Evolutionary conservation across 1,140 invertebrate genomes (phyloP).

Genomic region (Dendroctonus valens): DNA sequence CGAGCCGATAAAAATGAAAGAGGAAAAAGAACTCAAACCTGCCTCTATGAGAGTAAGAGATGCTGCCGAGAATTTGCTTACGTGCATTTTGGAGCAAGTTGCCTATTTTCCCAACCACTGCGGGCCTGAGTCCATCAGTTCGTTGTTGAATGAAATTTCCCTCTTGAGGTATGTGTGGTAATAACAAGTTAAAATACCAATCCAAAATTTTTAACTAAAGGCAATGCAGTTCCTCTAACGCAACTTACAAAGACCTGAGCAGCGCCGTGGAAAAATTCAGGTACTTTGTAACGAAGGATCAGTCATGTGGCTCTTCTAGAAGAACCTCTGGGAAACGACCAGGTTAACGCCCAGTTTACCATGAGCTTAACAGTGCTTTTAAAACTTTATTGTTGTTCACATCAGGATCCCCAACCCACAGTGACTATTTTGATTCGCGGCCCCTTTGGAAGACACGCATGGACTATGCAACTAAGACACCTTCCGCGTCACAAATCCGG

Average conservation of each 20-base stretch:
- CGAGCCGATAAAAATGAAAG: slow-evolving; percentile 88
- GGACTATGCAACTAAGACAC: slow-evolving; percentile 87
- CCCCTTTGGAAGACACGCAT: slow-evolving; percentile 90
- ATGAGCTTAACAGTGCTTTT: slow-evolving; percentile 10
- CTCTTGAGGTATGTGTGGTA: slow-evolving; percentile 58
- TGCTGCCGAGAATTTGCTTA: slow-evolving; percentile 89
- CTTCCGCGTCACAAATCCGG: slow-evolving; percentile 76
- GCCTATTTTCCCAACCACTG: slow-evolving; percentile 75
- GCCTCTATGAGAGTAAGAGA: slow-evolving; percentile 94
- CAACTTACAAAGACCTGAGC: slow-evolving; percentile 55
- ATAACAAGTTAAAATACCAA: neutral
- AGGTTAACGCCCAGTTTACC: slow-evolving; percentile 38
- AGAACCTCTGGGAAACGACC: slow-evolving; percentile 82
- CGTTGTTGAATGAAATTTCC: slow-evolving; percentile 83
- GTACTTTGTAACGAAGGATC: slow-evolving; percentile 89
- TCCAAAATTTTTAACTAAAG: slow-evolving; percentile 1
- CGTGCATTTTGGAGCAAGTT: slow-evolving; percentile 88
- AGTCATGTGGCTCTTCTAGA: slow-evolving; percentile 87
- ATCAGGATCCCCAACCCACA: slow-evolving; percentile 69
- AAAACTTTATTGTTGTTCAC: slow-evolving; percentile 9
- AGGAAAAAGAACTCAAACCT: slow-evolving; percentile 93
- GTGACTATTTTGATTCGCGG: slow-evolving; percentile 81
- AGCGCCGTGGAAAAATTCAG: slow-evolving; percentile 68
- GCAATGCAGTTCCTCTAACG: slow-evolving; percentile 68
- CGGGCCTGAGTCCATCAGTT: slow-evolving; percentile 80